Evolutionary conservation across 1,140 invertebrate genomes (phyloP).

Genomic region (Drosophila funebris): DNA sequence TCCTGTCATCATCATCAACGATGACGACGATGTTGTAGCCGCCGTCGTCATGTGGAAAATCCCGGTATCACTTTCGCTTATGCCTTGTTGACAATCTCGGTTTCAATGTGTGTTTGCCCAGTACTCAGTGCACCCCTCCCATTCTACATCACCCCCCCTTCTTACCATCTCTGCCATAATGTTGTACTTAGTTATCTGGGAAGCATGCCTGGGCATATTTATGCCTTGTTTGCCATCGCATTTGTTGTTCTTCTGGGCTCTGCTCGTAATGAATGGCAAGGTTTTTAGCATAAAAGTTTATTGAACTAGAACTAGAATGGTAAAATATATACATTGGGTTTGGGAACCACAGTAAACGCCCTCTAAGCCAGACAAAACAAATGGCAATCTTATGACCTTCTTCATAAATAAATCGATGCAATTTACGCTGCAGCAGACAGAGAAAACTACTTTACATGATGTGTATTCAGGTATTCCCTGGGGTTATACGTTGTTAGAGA

Average conservation of each 20-base stretch:
- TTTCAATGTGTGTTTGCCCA: slow-evolving; percentile 67
- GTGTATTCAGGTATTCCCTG: background rate
- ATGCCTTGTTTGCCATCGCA: slow-evolving; percentile 46
- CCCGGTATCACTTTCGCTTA: slow-evolving; percentile 80
- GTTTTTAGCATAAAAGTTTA: slow-evolving; percentile 82
- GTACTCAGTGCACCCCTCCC: background rate
- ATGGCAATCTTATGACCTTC: background rate
- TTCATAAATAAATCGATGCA: slow-evolving; percentile 26
- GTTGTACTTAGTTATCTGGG: slow-evolving; percentile 43
- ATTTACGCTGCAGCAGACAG: slow-evolving; percentile 14
- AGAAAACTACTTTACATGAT: slow-evolving; percentile 24
- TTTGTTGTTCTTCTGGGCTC: slow-evolving; percentile 17
- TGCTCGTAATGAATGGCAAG: slow-evolving; percentile 56
- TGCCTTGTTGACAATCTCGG: slow-evolving; percentile 79
- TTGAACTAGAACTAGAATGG: slow-evolving; percentile 64
- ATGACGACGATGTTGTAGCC: slow-evolving; percentile 34
- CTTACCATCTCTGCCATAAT: background rate
- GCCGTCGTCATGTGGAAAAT: slow-evolving; percentile 65
- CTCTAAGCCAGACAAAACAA: background rate
- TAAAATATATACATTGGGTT: slow-evolving; percentile 42
- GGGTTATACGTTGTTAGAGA: background rate
- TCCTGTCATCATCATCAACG: slow-evolving; percentile 37
- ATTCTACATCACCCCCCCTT: background rate
- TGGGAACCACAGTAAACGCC: slow-evolving; percentile 1
- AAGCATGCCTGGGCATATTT: slow-evolving; percentile 71